phyloP scores from a whole-genome alignment of 92 coral and sea anemone genomes.

The Galaxea fascicularis region DNA sequence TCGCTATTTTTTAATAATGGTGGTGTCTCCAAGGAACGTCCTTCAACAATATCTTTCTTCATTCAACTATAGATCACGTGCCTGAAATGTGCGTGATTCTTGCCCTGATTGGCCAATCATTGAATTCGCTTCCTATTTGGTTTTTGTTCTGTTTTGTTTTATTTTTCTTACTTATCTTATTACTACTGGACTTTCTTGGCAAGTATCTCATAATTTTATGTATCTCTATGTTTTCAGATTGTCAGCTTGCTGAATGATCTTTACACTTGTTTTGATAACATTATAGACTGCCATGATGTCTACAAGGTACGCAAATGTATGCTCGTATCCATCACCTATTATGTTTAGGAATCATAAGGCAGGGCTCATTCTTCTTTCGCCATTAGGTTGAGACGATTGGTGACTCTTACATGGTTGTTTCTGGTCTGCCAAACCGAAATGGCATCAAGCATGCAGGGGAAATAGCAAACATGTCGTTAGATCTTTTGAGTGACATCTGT shows the following conservation, averaged over 20 bases:
- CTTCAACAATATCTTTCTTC: no score
- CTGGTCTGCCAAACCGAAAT: conserved; percentile 83
- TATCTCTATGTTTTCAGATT: conserved; percentile 54
- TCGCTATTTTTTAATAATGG: no score
- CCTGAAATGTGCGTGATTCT: no score
- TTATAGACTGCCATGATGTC: conserved; percentile 83
- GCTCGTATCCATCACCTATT: no score
- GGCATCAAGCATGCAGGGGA: conserved; percentile 83
- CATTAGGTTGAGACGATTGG: conserved; percentile 88
- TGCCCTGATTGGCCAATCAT: no score
- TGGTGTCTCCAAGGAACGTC: no score
- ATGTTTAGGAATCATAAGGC: neutral
- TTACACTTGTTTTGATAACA: conserved; percentile 85
- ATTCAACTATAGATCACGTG: no score
- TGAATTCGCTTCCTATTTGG: no score
- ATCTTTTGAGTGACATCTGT: conserved; percentile 79
- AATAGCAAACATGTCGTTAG: conserved; percentile 90
- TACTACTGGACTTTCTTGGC: no score
- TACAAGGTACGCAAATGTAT: conserved; percentile 69
- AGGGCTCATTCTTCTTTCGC: neutral
- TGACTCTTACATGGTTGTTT: conserved; percentile 91
- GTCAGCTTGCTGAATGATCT: conserved; percentile 88
- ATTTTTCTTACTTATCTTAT: no score
- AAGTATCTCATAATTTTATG: neutral
- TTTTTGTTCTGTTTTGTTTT: no score